phyloP scores from a whole-genome alignment of 2,888 invertebrate genomes.

The Minunthozetes semirufus region DNA sequence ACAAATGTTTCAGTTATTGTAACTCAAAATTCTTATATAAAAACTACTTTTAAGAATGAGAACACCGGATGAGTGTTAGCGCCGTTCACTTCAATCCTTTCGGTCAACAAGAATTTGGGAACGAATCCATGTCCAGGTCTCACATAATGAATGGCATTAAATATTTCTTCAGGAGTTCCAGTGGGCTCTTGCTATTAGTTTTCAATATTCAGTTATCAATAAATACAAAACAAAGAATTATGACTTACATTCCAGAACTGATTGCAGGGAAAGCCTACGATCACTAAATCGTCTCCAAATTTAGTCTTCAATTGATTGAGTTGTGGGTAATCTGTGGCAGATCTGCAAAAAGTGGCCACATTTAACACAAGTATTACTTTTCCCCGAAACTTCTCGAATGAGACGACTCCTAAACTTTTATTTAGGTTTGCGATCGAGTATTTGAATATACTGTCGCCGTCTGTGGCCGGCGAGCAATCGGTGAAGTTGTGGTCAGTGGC shows the following conservation, averaged over 20 bases:
- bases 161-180: constrained; percentile 50
- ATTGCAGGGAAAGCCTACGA: constrained; percentile 52
- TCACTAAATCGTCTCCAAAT: constrained; percentile 46
- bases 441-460: constrained; percentile 20
- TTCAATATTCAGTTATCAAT: neutral
- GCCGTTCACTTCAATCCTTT: constrained; percentile 52
- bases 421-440: constrained; percentile 6
- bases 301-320: constrained; percentile 51
- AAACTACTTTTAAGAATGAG: constrained; percentile 50
- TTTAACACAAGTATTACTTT: constrained; percentile 50
- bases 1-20: neutral
- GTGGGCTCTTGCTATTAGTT: constrained; percentile 50
- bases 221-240: neutral
- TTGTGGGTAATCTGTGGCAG: constrained; percentile 50
- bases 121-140: constrained; percentile 51
- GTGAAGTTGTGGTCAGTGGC: neutral
- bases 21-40: neutral
- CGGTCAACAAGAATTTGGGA: constrained; percentile 50
- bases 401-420: constrained; percentile 10
- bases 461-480: constrained; percentile 3
- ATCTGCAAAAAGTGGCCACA: constrained; percentile 53
- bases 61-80: constrained; percentile 49
- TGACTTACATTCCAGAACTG: constrained; percentile 49
- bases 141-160: constrained; percentile 51
- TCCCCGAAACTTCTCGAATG: constrained; percentile 40